Conservation (phyloP, 2,113 vertebrate genomes). For the Nicator chloris region DNA sequence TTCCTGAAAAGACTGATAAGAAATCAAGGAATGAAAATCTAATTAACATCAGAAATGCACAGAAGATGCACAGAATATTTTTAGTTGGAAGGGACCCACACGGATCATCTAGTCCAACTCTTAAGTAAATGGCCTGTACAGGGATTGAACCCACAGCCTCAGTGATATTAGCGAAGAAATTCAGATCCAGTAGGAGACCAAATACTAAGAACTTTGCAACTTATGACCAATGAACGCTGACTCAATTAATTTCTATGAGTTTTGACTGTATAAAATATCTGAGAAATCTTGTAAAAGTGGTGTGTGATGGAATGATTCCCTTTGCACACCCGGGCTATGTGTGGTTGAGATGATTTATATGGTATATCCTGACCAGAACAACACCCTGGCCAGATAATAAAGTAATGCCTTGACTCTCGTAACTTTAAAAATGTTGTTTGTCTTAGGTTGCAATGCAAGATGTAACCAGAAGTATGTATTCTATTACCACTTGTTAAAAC, state of each 20-base stretch:
- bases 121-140: no score
- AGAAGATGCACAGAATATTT: no score
- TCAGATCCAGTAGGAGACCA: no score
- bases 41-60: background rate
- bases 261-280: background rate
- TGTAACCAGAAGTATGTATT: background rate
- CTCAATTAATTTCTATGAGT: background rate
- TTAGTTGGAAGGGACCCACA: no score
- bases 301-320: background rate
- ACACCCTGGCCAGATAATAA: background rate
- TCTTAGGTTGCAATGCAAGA: background rate
- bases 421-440: background rate
- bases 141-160: no score
- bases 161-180: background rate
- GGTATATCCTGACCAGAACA: background rate
- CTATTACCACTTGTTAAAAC: background rate
- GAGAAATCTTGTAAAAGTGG: background rate
- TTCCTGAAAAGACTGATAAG: background rate
- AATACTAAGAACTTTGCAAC: background rate
- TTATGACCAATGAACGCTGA: no score
- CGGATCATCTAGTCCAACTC: no score
- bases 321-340: background rate
- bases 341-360: background rate
- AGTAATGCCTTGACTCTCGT: no score
- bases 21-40: background rate